phyloP scores from a whole-genome alignment of 2,113 vertebrate species.

The Solea senegalensis region DNA sequence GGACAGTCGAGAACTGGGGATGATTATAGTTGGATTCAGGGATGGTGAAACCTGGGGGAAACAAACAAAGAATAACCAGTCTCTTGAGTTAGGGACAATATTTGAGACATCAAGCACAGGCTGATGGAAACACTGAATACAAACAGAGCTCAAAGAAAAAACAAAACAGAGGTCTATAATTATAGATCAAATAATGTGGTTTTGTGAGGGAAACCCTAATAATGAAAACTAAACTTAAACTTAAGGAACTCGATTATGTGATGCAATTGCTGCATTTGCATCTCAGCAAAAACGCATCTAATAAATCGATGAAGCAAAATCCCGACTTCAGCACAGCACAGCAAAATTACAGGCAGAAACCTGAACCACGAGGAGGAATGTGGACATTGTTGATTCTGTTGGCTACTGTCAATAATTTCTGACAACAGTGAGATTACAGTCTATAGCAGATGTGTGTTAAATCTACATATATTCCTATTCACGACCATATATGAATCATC shows the following conservation, averaged over 20 bases:
- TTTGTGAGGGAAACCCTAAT: neutral
- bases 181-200: too few relatives aligned
- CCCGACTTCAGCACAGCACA: neutral
- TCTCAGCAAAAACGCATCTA: too few relatives aligned
- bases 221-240: neutral
- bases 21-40: slow-evolving; percentile 87
- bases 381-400: slow-evolving; percentile 3
- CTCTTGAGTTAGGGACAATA: neutral
- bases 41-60: slow-evolving; percentile 87
- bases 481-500: neutral
- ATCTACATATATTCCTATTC: neutral
- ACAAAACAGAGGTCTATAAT: too few relatives aligned
- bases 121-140: too few relatives aligned
- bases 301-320: too few relatives aligned
- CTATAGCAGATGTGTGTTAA: neutral
- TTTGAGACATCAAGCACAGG: too few relatives aligned
- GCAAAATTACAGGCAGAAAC: slow-evolving; percentile 7
- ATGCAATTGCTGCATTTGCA: too few relatives aligned
- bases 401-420: neutral
- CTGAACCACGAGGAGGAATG: neutral
- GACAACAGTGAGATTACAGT: neutral
- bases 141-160: too few relatives aligned
- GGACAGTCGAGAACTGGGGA: slow-evolving; percentile 89
- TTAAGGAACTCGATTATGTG: too few relatives aligned
- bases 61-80: neutral